Evolutionary conservation across 2,888 invertebrate species (phyloP).

Genomic region (Ophioninae sp.): DNA sequence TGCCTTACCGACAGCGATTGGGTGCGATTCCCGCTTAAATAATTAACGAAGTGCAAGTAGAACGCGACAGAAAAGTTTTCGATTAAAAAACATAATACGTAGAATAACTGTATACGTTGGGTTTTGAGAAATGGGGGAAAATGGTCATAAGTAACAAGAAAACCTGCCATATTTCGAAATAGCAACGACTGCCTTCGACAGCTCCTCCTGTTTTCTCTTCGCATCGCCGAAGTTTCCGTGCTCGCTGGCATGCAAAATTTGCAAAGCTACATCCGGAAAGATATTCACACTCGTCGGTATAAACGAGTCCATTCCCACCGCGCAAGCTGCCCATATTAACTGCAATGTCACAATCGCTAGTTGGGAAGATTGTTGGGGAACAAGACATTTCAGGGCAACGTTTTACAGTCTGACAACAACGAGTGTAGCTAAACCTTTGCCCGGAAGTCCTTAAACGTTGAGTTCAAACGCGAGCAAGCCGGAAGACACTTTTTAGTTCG

Average conservation of each 20-base stretch:
- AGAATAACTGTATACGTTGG: too few relatives aligned
- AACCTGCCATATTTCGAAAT: constrained; percentile 80
- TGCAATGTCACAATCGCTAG: constrained; percentile 71
- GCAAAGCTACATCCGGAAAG: constrained; percentile 83
- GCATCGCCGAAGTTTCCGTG: constrained; percentile 82
- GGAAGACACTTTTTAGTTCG: too few relatives aligned
- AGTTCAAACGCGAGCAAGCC: too few relatives aligned
- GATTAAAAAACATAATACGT: not conserved
- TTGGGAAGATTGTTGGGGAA: not conserved
- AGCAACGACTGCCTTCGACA: constrained; percentile 74
- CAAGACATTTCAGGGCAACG: not conserved
- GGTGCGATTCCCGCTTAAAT: too few relatives aligned
- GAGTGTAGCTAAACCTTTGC: too few relatives aligned
- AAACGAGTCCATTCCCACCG: constrained; percentile 87
- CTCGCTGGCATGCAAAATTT: constrained; percentile 83
- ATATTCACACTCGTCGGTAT: constrained; percentile 88
- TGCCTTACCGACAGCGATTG: too few relatives aligned
- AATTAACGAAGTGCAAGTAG: too few relatives aligned
- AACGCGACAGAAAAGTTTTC: too few relatives aligned
- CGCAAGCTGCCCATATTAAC: constrained; percentile 86
- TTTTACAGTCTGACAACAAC: too few relatives aligned
- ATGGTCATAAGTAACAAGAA: not conserved
- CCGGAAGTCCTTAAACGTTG: too few relatives aligned
- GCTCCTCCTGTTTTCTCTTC: constrained; percentile 82
- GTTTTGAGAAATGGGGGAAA: not conserved